phyloP scores from a whole-genome alignment of 2,797 vertebrate species.

The Australoheros facetus region DNA sequence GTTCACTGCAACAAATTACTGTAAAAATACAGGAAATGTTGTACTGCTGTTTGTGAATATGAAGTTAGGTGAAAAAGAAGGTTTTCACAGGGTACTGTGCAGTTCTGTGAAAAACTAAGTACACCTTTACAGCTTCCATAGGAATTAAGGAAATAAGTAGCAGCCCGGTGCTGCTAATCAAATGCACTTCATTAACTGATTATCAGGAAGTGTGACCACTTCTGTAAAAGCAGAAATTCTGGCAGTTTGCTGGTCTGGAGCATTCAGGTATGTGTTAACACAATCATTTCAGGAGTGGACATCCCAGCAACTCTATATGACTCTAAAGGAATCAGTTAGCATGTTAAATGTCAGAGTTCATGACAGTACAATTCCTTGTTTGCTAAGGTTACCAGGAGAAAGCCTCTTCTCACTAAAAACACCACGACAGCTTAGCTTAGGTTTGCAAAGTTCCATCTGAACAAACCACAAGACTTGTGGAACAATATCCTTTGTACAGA shows the following conservation, averaged over 20 bases:
- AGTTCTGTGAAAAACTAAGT: background rate
- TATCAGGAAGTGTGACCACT: no score
- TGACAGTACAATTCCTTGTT: background rate
- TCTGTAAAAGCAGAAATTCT: no score
- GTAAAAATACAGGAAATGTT: constrained; percentile 3
- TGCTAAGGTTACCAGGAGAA: background rate
- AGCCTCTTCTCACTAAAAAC: background rate
- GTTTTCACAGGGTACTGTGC: background rate
- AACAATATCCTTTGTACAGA: background rate
- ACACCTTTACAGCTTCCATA: background rate
- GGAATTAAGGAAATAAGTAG: no score
- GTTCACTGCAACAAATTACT: background rate
- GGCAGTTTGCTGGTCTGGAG: no score
- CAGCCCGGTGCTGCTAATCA: no score
- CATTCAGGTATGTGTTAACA: no score
- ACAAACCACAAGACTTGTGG: background rate
- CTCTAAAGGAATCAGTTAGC: background rate
- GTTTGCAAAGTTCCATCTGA: background rate
- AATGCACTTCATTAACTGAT: no score
- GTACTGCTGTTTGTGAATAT: background rate
- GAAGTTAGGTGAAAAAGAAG: background rate
- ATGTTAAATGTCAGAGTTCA: background rate
- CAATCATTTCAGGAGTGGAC: no score
- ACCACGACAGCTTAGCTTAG: background rate
- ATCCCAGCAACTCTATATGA: background rate